Conservation (phyloP, 2,113 vertebrate species). For the Takifugu bimaculatus region DNA sequence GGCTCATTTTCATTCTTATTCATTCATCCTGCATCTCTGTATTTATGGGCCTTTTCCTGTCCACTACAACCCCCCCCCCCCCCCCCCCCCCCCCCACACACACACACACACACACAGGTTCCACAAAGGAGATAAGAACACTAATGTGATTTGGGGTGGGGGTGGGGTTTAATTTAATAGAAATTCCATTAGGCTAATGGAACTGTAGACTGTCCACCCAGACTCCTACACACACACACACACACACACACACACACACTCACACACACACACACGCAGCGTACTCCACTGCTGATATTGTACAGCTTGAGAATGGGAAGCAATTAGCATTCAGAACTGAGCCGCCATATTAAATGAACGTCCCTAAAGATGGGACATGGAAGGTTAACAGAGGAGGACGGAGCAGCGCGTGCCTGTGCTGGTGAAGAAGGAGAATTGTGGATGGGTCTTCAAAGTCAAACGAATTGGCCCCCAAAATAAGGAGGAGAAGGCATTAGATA, state of each 20-base stretch:
- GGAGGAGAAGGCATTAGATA: not conserved
- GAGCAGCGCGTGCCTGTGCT: constrained; percentile 33
- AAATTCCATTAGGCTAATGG: constrained; percentile 80
- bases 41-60: constrained; percentile 45
- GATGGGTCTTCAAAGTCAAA: constrained; percentile 24
- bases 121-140: constrained; percentile 75
- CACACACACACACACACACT: no score
- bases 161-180: constrained; percentile 76
- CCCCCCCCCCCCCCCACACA: constrained; percentile 12
- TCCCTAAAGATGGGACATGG: constrained; percentile 21
- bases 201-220: constrained; percentile 60
- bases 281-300: constrained; percentile 44
- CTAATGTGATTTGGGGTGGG: constrained; percentile 77
- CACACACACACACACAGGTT: constrained; percentile 32
- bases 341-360: constrained; percentile 47
- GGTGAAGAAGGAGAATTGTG: constrained; percentile 17
- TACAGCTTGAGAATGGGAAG: constrained; percentile 62
- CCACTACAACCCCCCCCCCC: constrained; percentile 29
- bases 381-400: constrained; percentile 33
- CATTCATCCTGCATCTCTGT: no score
- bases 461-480: constrained; percentile 16
- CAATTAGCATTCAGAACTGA: constrained; percentile 69
- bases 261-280: not conserved
- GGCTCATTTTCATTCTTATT: no score
- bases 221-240: constrained; percentile 28